phyloP scores from a whole-genome alignment of 2,888 invertebrate genomes.

The Spisula subtruncata region DNA sequence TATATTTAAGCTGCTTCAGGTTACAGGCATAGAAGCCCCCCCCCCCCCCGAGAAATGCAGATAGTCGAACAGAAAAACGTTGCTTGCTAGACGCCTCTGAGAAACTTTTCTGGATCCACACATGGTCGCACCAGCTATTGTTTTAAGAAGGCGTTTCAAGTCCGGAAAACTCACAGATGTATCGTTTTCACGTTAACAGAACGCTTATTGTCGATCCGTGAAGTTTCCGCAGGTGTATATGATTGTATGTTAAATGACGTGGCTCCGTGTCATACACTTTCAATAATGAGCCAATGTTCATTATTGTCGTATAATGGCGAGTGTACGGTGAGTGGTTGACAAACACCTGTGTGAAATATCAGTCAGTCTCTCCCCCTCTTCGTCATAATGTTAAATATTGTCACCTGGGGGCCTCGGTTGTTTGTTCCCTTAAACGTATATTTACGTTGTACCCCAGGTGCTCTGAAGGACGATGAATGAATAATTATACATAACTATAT shows the following conservation, averaged over 20 bases:
- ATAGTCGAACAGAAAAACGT: too few relatives aligned
- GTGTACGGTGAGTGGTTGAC: neutral
- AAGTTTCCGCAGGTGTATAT: conserved; percentile 13
- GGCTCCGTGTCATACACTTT: conserved; percentile 2
- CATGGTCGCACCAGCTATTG: too few relatives aligned
- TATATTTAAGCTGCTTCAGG: too few relatives aligned
- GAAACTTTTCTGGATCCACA: too few relatives aligned
- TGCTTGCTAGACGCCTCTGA: too few relatives aligned
- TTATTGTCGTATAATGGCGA: conserved; percentile 6
- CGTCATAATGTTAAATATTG: conserved; percentile 15
- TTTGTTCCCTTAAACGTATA: conserved; percentile 11
- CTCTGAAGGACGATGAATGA: neutral
- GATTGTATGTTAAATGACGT: neutral
- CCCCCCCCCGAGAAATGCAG: too few relatives aligned
- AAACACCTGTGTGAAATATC: conserved; percentile 25
- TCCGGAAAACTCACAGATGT: too few relatives aligned
- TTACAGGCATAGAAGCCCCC: too few relatives aligned
- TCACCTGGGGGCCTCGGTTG: conserved; percentile 7
- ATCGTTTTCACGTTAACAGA: too few relatives aligned
- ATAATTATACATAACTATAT: neutral
- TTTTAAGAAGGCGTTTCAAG: too few relatives aligned
- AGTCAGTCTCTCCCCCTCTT: neutral
- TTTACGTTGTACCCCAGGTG: neutral
- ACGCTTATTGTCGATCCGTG: too few relatives aligned
- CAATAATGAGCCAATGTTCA: conserved; percentile 16